A percentile compares a stretch with the other conserved stretches of the same genome.
phyloP scores from a whole-genome alignment of 2,888 invertebrate genomes.

The Agapetus fuscipes region DNA sequence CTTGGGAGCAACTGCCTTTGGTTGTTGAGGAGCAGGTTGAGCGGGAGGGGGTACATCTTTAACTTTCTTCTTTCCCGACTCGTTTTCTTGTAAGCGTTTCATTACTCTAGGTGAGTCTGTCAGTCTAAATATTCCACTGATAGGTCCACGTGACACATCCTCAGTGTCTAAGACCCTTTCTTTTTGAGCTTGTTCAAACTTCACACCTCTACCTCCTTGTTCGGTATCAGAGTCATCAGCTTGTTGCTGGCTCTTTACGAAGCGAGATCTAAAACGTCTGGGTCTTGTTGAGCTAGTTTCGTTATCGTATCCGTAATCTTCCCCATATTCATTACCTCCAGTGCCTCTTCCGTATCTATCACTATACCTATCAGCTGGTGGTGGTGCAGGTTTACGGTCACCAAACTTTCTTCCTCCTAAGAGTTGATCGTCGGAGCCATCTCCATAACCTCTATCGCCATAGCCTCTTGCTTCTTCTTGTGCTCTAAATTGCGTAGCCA shows the following conservation, averaged over 20 bases:
- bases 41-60: slow-evolving; percentile 50
- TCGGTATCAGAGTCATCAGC: slow-evolving; percentile 74
- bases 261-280: slow-evolving; percentile 62
- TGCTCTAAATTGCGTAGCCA: slow-evolving; percentile 80
- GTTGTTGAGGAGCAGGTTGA: slow-evolving; percentile 44
- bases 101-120: slow-evolving; percentile 84
- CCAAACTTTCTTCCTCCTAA: slow-evolving; percentile 71
- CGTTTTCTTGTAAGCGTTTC: slow-evolving; percentile 77
- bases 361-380: slow-evolving; percentile 39
- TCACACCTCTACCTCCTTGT: slow-evolving; percentile 48
- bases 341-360: slow-evolving; percentile 37
- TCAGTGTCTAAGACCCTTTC: slow-evolving; percentile 79
- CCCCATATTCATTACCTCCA: slow-evolving; percentile 44
- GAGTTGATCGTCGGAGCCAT: slow-evolving; percentile 54
- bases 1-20: slow-evolving; percentile 43
- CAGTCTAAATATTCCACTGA: slow-evolving; percentile 81
- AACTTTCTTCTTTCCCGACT: slow-evolving; percentile 64
- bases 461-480: slow-evolving; percentile 65
- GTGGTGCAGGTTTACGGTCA: slow-evolving; percentile 51
- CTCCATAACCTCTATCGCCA: slow-evolving; percentile 31
- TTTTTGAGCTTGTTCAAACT: slow-evolving; percentile 50
- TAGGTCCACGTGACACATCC: slow-evolving; percentile 75
- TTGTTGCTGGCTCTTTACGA: slow-evolving; percentile 56
- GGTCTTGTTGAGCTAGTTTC: slow-evolving; percentile 51
- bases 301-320: slow-evolving; percentile 59